Evolutionary conservation across 1,140 invertebrate species (phyloP), one percentile per base, ranked within the genome.

Genomic region (Macrotrachela quadricornifera): DNA sequence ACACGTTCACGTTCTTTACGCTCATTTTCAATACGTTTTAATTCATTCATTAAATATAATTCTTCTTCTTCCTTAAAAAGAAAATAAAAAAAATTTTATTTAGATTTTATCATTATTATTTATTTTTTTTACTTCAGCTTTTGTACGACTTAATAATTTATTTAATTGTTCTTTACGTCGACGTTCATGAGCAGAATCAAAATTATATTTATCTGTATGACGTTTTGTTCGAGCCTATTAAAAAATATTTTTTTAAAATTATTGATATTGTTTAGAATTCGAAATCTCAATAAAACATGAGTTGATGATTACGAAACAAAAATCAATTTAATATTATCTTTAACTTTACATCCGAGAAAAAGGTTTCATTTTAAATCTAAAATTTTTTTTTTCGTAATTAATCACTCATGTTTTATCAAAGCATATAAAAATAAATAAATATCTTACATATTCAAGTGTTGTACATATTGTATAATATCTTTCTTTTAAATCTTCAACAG

Each of bases 1-100:
- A 96, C 96, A 62, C 85, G 80, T 64, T 96, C 91, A 46, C 91
- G 75, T 66, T 97, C 91, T 62, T 87, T 86, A 68, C 95, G 95
- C n/a, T 90, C 73, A 13, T 84, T 80, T 68, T 97, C 91, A 58
- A 97, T 97, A 65, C 92, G 94, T 60, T 88, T 80, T 57, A 94
- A 66, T 70, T 96, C 90, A 41, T 79, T 74, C 12, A 91, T 66
- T 2, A 97, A 70, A 63, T 80, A 81, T 73, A 91, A 84, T 67
- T 97, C 92, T 69, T 97, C 92, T 66, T 96, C 88, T 51, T 86
- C 77, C 80, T 84, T 59, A 50, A 63, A 50, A 44, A 46, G 56
- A 45, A 54, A 12, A 16, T 47, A 9, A 30, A 49, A 13, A 37
- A 40, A 18, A 50, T 40, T 39, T 44, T 36, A 21, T 36, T 4